A percentile compares a stretch with the other conserved stretches of the same genome.
Evolutionary conservation across 2,113 vertebrate genomes (phyloP).

Genomic region (Saguinus midas): DNA sequence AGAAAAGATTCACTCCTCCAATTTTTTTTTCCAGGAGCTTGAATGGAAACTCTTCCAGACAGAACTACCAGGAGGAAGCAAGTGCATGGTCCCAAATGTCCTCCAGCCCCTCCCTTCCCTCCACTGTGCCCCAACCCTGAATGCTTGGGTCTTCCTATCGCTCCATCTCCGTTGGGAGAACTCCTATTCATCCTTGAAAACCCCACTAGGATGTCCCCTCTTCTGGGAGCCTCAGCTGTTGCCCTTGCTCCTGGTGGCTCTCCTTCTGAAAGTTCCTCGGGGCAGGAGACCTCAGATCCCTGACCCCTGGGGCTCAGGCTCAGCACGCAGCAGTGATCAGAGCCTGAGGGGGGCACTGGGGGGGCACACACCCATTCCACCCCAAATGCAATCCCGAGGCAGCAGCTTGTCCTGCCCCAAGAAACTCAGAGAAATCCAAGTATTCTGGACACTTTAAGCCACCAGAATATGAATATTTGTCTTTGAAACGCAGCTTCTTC

Average conservation of each 20-base stretch:
- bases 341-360: no score
- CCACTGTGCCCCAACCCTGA: neutral
- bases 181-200: neutral
- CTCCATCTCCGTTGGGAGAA: neutral
- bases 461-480: rapidly evolving
- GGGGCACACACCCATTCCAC: neutral
- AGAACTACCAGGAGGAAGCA: neutral
- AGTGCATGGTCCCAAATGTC: neutral
- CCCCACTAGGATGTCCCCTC: neutral
- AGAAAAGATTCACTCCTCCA: neutral
- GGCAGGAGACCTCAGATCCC: neutral
- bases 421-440: no score
- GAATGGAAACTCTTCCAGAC: neutral
- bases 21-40: neutral
- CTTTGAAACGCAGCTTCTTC: no score
- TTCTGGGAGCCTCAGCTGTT: neutral
- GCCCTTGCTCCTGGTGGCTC: no score
- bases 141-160: neutral
- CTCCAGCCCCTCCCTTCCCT: neutral
- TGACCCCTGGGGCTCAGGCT: neutral
- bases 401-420: neutral
- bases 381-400: rapidly evolving
- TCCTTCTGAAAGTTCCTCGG: neutral
- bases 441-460: neutral
- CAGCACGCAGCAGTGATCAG: neutral